Base-by-base conservation (phyloP, 2,797 vertebrate genomes). In the Leptoclinus maculatus region DNA sequence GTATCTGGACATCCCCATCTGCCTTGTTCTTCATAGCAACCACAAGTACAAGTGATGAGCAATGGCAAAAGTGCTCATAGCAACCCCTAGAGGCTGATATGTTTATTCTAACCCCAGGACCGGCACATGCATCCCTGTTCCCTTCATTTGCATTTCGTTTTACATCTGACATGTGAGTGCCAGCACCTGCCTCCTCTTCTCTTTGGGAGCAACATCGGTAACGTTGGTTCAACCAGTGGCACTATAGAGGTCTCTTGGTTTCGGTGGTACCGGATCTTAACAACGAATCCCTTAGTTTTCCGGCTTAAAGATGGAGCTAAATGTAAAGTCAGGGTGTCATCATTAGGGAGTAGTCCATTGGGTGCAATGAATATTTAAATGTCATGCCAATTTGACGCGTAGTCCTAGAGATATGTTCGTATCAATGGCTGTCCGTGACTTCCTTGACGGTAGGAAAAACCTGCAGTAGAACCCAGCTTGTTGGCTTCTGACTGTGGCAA, bases 391-490 rank as follows among this genome's bases (percentile, higher is more conserved):
- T 39, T 14, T 57, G 11, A 54, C 16, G 11, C n/a, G 10, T 27
- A 13, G 7, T 25, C 53, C 16, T 17, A 10, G 5, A 27, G 36
- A 23, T 38, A 2, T 45, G 54, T 36, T 29, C 12, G 19, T 13
- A 7, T 21, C 19, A 47, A 32, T 56, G 9, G 39, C 43, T 60
- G 29, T 32, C 56, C 25, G 2, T 17, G 57, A 66, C 64, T 77
- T 82, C 49, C 47, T 59, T 16, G 29, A 49, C 41, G 36, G 66
- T 71, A 11, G 66, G 47, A 63, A 29, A 29, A 57, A 60, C n/a
- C 45, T 66, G 63, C 58, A 51, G 32, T 23, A 12, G 49, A 60
- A 54, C 69, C 17, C 56, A 21, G 7, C 23, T 51, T 16, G 29
- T 73, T n/a, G 17, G n/a, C 41, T 17, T 19, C 69, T 8, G 36